phyloP scores from a whole-genome alignment of 2,797 vertebrate species.

The Sebastes jordani region DNA sequence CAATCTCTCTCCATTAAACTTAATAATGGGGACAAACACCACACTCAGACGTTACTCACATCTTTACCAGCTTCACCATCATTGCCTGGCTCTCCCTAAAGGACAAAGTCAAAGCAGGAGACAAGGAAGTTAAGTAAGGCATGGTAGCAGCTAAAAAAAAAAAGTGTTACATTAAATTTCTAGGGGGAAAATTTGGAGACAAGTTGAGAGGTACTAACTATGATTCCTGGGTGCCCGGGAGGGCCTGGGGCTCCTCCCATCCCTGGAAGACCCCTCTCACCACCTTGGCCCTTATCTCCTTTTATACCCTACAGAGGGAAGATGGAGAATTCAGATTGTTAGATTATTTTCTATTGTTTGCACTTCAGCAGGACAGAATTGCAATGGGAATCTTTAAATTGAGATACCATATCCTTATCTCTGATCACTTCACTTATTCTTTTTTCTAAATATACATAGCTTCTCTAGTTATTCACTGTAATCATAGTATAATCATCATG shows the following conservation, averaged over 20 bases:
- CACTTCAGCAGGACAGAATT: neutral
- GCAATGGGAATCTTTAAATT: neutral
- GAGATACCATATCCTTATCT: neutral
- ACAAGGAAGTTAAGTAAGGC: neutral
- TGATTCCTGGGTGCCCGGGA: conserved; percentile 90
- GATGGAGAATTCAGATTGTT: neutral
- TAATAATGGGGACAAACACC: conserved; percentile 21
- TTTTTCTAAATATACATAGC: neutral
- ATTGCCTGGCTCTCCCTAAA: conserved; percentile 89
- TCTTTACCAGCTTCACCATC: conserved; percentile 92
- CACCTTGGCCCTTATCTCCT: conserved; percentile 89
- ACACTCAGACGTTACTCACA: conserved; percentile 77
- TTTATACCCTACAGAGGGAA: conserved; percentile 84
- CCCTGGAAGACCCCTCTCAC: conserved; percentile 90
- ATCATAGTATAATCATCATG: conserved; percentile 1
- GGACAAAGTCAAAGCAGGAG: conserved; percentile 28
- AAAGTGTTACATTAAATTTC: neutral
- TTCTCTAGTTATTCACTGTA: neutral
- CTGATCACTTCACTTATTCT: neutral
- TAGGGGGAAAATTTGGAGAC: neutral
- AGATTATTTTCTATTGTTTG: neutral
- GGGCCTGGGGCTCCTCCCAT: conserved; percentile 88
- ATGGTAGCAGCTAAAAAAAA: neutral
- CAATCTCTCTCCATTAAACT: conserved; percentile 16
- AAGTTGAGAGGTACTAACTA: conserved; percentile 78